Evolutionary conservation across 1,140 invertebrate genomes (phyloP).

Genomic region (Bombus superbus): DNA sequence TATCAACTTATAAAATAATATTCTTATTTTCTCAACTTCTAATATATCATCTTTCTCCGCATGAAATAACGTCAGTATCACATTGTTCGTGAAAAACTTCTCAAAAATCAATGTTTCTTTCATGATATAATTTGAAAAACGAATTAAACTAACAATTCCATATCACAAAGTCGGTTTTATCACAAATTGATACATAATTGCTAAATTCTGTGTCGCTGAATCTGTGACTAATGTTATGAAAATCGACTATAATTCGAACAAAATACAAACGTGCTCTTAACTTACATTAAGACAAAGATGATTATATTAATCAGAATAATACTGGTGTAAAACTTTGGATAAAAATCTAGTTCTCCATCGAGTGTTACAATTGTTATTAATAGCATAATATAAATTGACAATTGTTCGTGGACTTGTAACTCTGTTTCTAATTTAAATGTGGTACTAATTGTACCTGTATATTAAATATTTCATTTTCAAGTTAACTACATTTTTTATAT

Average conservation of each 20-base stretch:
- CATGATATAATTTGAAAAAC: neutral
- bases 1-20: conserved; percentile 26
- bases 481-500: neutral
- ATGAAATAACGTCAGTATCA: conserved; percentile 46
- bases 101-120: conserved; percentile 20
- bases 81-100: conserved; percentile 35
- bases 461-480: neutral
- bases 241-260: conserved; percentile 20
- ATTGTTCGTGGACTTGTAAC: neutral
- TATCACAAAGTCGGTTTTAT: conserved; percentile 47
- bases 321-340: conserved; percentile 52
- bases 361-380: conserved; percentile 11
- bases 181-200: conserved; percentile 25
- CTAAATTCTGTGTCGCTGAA: neutral
- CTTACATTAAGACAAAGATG: conserved; percentile 22
- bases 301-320: conserved; percentile 37
- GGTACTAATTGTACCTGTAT: conserved; percentile 30
- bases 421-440: conserved; percentile 14
- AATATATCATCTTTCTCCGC: conserved; percentile 38
- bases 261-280: conserved; percentile 9
- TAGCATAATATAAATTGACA: conserved; percentile 9
- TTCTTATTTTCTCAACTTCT: conserved; percentile 32
- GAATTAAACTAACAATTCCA: conserved; percentile 20
- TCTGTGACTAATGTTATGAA: conserved; percentile 1
- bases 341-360: conserved; percentile 26